Percentiles rank a stretch among this genome's conserved stretches.
phyloP scores from a whole-genome alignment of 37 sponge, comb jelly and placozoan genomes.

The Diacarnus erythraeanus region DNA sequence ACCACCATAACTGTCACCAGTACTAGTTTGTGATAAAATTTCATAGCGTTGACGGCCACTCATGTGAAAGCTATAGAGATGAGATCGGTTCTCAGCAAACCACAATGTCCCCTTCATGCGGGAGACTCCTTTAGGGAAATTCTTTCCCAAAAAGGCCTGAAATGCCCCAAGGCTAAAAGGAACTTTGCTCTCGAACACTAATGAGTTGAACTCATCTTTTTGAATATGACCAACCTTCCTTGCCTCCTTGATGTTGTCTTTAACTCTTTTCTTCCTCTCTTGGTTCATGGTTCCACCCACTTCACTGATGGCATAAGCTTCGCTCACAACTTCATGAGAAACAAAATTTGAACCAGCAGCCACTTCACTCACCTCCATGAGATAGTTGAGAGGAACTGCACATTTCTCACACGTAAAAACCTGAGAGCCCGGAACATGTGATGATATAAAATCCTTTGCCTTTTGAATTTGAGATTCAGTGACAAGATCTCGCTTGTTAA shows the following conservation, averaged over 20 bases:
- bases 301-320: constrained; percentile 47
- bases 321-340: constrained; percentile 48
- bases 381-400: constrained; percentile 61
- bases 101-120: constrained; percentile 72
- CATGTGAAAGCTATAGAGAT: constrained; percentile 70
- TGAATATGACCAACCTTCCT: constrained; percentile 16
- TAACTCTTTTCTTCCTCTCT: constrained; percentile 26
- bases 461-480: constrained; percentile 37
- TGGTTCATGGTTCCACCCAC: constrained; percentile 47
- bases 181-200: constrained; percentile 42
- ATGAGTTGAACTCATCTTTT: constrained; percentile 57
- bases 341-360: constrained; percentile 24
- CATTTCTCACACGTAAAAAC: constrained; percentile 41
- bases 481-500: constrained; percentile 73
- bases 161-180: constrained; percentile 46
- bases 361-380: constrained; percentile 72
- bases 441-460: constrained; percentile 37
- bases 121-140: constrained; percentile 27
- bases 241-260: background rate
- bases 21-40: constrained; percentile 24
- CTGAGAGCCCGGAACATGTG: constrained; percentile 49
- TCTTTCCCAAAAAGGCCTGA: constrained; percentile 53
- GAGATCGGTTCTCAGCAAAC: constrained; percentile 54
- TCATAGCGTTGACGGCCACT: constrained; percentile 74
- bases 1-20: constrained; percentile 23